Conservation (phyloP, 2,113 vertebrate genomes). For the Chaetorhynchus papuensis region DNA sequence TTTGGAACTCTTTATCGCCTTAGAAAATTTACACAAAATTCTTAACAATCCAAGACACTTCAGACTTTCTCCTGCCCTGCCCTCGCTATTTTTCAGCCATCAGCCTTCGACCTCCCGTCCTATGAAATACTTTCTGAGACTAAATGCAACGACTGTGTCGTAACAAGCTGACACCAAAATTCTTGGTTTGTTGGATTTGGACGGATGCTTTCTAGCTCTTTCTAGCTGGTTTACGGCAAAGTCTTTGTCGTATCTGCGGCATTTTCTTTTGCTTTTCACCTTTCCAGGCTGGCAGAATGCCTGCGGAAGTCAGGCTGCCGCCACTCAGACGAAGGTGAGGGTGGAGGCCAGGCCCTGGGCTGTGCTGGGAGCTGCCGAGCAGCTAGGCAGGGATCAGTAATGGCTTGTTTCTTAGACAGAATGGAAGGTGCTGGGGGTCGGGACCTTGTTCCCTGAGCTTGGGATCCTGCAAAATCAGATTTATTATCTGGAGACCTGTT, state of each 20-base stretch:
- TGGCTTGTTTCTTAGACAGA: fast-evolving
- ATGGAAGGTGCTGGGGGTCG: fast-evolving
- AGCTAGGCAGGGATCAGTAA: background rate
- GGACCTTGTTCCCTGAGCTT: background rate
- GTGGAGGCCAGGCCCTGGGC: background rate
- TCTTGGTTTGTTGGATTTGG: background rate
- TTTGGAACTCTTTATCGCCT: background rate
- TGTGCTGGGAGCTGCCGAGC: background rate
- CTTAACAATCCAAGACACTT: background rate
- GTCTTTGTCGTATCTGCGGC: fast-evolving
- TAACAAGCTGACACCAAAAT: background rate
- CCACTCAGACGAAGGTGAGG: background rate
- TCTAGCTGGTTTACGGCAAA: background rate
- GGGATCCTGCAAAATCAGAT: background rate
- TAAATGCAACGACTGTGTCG: background rate
- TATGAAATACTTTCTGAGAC: background rate
- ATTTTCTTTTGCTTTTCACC: background rate
- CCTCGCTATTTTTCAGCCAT: fast-evolving
- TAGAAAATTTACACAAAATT: background rate
- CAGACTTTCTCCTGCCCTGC: background rate
- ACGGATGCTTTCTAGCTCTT: background rate
- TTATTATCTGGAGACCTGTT: background rate
- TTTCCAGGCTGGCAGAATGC: background rate
- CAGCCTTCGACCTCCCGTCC: background rate
- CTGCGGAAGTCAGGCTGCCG: background rate